Evolutionary conservation across 1,140 invertebrate species (phyloP).

Genomic region (Orchestia grillus): DNA sequence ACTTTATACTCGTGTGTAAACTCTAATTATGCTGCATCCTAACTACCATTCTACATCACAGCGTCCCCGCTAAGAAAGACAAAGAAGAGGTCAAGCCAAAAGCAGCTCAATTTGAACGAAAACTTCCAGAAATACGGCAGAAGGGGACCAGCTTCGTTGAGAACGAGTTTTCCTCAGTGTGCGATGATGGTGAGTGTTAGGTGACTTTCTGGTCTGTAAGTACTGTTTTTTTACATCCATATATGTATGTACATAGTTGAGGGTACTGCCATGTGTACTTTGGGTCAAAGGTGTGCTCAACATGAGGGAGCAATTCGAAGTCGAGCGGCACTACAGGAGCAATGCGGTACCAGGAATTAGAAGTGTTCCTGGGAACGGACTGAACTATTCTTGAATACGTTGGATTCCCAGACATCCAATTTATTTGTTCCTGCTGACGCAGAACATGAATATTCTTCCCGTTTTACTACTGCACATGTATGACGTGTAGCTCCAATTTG

Average conservation of each 20-base stretch:
- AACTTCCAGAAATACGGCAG: not conserved
- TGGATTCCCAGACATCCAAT: too few relatives aligned
- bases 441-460: not conserved
- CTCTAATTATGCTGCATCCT: not conserved
- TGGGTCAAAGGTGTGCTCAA: too few relatives aligned
- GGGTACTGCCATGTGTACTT: too few relatives aligned
- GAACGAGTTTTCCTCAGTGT: constrained; percentile 1
- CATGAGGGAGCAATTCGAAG: too few relatives aligned
- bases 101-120: not conserved
- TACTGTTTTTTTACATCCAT: too few relatives aligned
- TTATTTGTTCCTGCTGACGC: too few relatives aligned
- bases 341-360: too few relatives aligned
- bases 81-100: not conserved
- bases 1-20: not conserved
- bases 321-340: too few relatives aligned
- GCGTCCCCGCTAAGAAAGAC: not conserved
- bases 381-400: too few relatives aligned
- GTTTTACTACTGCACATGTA: not conserved
- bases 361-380: too few relatives aligned
- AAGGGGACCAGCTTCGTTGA: not conserved
- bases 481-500: not conserved
- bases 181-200: constrained; percentile 4
- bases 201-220: not conserved
- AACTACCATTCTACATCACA: not conserved
- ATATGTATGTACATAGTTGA: too few relatives aligned